Base-by-base conservation (phyloP, 2,888 invertebrate species). In the Cinara cedri region DNA sequence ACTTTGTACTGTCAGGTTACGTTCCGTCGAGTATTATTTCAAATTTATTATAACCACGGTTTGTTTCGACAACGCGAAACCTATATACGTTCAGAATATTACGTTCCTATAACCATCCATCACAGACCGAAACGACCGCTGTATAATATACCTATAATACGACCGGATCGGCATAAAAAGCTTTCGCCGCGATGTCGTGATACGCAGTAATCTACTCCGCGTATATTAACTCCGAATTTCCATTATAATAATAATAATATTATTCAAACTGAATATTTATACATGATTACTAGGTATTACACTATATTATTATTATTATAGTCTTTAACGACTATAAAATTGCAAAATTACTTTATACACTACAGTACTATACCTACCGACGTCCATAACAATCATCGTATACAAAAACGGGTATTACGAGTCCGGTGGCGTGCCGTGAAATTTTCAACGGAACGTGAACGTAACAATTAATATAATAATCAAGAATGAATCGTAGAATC, bases 341-440 rank as follows among this genome's bases (percentile, higher is more conserved):
- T n/a, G 19, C n/a, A 6, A 16, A 46, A 72, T 26, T 60, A 26
- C 46, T n/a, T n/a, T 14, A 4, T 34, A 14, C n/a, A n/a, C n/a
- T n/a, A n/a, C n/a, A n/a, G n/a, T n/a, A n/a, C n/a, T n/a, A n/a
- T n/a, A n/a, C n/a, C n/a, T n/a, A n/a, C n/a, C n/a, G n/a, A n/a
- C 21, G 16, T 34, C 82, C 89, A 70, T 26, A 26, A 68, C 21
- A 46, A 49, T 34, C 34, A 6, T 34, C 34, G 34, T 34, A 34
- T 34, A 34, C 34, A 6, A 34, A 34, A 34, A 34, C 34, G 34
- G n/a, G n/a, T n/a, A n/a, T n/a, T n/a, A n/a, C n/a, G n/a, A n/a
- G n/a, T n/a, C n/a, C n/a, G n/a, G n/a, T n/a, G n/a, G n/a, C n/a
- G n/a, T n/a, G n/a, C n/a, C n/a, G n/a, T n/a, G n/a, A n/a, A n/a